phyloP scores from a whole-genome alignment of 2,113 vertebrate species.

The Nestor notabilis region DNA sequence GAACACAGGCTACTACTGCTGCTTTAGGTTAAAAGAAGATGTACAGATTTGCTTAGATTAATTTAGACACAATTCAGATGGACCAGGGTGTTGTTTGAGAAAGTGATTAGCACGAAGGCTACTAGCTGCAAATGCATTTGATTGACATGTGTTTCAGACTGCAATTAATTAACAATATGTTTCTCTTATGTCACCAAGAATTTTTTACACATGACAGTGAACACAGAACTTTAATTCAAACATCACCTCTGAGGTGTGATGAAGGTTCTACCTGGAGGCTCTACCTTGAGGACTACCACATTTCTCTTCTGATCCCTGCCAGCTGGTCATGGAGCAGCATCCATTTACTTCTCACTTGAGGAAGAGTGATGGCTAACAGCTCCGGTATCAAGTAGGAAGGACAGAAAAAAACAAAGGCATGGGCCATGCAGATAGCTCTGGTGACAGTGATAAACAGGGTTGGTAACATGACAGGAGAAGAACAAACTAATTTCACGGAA shows the following conservation, averaged over 20 bases:
- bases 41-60: constrained; percentile 58
- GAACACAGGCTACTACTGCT: neutral
- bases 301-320: constrained; percentile 45
- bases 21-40: neutral
- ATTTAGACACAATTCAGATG: constrained; percentile 57
- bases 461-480: constrained; percentile 47
- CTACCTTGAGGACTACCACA: neutral
- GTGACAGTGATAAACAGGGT: constrained; percentile 39
- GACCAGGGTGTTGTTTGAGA: constrained; percentile 40
- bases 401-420: constrained; percentile 52
- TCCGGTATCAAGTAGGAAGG: constrained; percentile 17
- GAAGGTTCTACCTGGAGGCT: neutral
- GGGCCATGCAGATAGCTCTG: constrained; percentile 31
- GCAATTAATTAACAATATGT: constrained; percentile 67
- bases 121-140: constrained; percentile 45
- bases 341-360: constrained; percentile 1
- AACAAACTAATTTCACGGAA: neutral
- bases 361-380: constrained; percentile 31
- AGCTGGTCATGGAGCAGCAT: constrained; percentile 15
- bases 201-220: constrained; percentile 25
- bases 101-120: constrained; percentile 49
- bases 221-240: constrained; percentile 39
- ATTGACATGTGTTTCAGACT: constrained; percentile 62
- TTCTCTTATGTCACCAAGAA: constrained; percentile 45
- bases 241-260: constrained; percentile 41